Evolutionary conservation across 2,888 invertebrate genomes (phyloP).

Genomic region (Eumacrocentrus americanus): DNA sequence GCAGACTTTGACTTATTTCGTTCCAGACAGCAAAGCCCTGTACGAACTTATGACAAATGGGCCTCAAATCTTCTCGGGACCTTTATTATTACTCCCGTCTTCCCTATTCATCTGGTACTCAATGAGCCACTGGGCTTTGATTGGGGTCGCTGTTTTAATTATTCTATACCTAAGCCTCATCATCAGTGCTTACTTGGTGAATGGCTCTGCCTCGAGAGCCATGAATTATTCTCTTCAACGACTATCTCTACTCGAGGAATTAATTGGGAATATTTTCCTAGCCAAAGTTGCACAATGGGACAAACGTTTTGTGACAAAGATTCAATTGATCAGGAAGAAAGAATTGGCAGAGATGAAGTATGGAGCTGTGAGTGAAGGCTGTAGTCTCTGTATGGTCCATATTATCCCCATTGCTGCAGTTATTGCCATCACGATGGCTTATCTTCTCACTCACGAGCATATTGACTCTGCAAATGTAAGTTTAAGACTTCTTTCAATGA

Average conservation of each 20-base stretch:
- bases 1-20: conserved; percentile 49
- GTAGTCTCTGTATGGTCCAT: conserved; percentile 45
- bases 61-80: conserved; percentile 63
- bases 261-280: conserved; percentile 44
- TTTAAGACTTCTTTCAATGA: not conserved
- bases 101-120: conserved; percentile 61
- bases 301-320: conserved; percentile 41
- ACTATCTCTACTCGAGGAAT: conserved; percentile 45
- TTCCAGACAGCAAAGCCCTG: conserved; percentile 64
- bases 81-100: conserved; percentile 61
- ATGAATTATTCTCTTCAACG: conserved; percentile 44
- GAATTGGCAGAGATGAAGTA: conserved; percentile 42
- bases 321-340: conserved; percentile 37
- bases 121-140: conserved; percentile 63
- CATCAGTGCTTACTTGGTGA: conserved; percentile 44
- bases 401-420: conserved; percentile 43
- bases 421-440: conserved; percentile 39
- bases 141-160: conserved; percentile 62
- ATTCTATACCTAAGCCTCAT: conserved; percentile 54
- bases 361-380: conserved; percentile 44
- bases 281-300: conserved; percentile 47
- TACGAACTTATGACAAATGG: conserved; percentile 63
- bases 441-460: conserved; percentile 37
- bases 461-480: conserved; percentile 38
- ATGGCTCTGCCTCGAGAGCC: conserved; percentile 41